Evolutionary conservation across 1,140 invertebrate genomes (phyloP).

Genomic region (Schlechtendalia chinensis): DNA sequence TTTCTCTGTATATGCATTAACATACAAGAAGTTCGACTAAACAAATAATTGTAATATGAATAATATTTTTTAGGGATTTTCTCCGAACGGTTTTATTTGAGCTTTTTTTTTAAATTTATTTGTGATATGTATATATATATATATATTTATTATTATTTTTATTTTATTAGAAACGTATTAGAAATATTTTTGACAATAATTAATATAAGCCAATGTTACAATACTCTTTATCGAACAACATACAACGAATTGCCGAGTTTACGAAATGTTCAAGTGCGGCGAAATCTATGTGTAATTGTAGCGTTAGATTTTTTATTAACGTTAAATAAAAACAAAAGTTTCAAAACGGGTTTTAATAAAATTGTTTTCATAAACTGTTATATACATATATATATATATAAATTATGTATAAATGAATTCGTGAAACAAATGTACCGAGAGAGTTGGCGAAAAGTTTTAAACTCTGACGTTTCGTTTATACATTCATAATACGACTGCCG

Average conservation of each 20-base stretch:
- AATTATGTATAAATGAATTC: slow-evolving; percentile 7
- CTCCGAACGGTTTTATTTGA: too few relatives aligned
- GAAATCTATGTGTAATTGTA: not conserved
- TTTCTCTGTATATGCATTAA: too few relatives aligned
- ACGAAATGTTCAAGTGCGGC: not conserved
- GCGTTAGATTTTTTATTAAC: not conserved
- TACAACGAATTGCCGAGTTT: too few relatives aligned
- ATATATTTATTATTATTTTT: too few relatives aligned
- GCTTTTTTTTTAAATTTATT: too few relatives aligned
- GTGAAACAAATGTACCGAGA: not conserved
- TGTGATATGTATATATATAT: too few relatives aligned
- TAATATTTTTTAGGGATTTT: too few relatives aligned
- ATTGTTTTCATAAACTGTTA: not conserved
- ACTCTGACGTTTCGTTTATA: not conserved
- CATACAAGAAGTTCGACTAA: too few relatives aligned
- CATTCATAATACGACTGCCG: slow-evolving; percentile 1
- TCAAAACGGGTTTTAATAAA: not conserved
- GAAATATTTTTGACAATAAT: too few relatives aligned
- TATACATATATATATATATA: not conserved
- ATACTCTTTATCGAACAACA: too few relatives aligned
- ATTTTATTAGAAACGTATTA: too few relatives aligned
- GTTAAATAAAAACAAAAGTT: not conserved
- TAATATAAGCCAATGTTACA: not conserved
- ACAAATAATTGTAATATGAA: too few relatives aligned
- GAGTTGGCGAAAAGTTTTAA: not conserved